These are phyloP conservation scores for Silurus asotus DNA, from an alignment of 2,113 vertebrate genomes.

Conservation along the genomic window DNA sequence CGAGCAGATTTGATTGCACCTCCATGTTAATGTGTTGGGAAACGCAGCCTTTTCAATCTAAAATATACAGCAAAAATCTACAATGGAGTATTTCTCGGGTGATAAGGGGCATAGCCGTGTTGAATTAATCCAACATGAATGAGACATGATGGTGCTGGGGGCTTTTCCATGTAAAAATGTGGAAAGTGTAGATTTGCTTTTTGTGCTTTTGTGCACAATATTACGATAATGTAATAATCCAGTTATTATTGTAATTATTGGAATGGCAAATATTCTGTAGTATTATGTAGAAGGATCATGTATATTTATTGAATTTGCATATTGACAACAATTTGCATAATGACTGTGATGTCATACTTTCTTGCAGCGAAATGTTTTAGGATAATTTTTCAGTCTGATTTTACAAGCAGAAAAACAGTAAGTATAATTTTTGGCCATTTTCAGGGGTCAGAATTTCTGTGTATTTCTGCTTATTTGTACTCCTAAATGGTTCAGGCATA, in stretches of 20 bases:
- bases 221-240: background rate
- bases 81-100: background rate
- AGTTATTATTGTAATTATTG: background rate
- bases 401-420: background rate
- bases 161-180: background rate
- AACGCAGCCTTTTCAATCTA: background rate
- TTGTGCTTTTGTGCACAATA: background rate
- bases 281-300: background rate
- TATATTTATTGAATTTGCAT: too few species aligned
- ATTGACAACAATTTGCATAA: background rate
- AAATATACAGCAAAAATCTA: background rate
- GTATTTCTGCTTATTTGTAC: background rate
- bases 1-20: background rate
- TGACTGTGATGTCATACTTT: background rate
- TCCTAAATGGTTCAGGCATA: background rate
- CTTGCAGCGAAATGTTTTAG: background rate
- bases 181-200: background rate
- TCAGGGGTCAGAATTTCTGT: background rate
- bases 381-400: background rate
- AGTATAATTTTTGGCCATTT: background rate
- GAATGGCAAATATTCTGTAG: background rate
- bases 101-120: background rate
- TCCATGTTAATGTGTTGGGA: background rate
- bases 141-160: background rate
- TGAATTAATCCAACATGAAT: background rate